These are phyloP conservation scores for Lipophrys pholis DNA, from an alignment of 2,113 vertebrate genomes.

Conservation along the genomic window DNA sequence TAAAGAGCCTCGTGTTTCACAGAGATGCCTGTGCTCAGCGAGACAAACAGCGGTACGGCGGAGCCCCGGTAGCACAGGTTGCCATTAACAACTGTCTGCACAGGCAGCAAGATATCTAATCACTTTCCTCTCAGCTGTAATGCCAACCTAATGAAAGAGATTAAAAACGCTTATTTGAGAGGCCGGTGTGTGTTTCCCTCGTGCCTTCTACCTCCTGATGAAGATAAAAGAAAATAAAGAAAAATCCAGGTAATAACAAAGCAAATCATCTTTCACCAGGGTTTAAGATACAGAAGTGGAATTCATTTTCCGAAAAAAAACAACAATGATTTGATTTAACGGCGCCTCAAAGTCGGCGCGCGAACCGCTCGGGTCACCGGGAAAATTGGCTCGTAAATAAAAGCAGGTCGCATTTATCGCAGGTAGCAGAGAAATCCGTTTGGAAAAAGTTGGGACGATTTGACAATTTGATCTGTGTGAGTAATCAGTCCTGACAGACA, in stretches of 20 bases:
- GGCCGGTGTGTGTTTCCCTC: conserved; percentile 22
- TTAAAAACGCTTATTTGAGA: conserved; percentile 66
- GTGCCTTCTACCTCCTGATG: conserved; percentile 13
- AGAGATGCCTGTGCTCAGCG: conserved; percentile 19
- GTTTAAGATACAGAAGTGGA: conserved; percentile 43
- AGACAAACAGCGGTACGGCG: conserved; percentile 24
- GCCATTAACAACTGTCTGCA: conserved; percentile 70
- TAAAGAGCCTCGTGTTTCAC: conserved; percentile 50
- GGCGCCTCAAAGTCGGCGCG: neutral
- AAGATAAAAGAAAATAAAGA: conserved; percentile 40
- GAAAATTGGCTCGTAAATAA: conserved; percentile 26
- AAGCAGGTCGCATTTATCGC: conserved; percentile 43
- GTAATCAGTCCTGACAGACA: conserved; percentile 71
- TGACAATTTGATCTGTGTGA: conserved; percentile 66
- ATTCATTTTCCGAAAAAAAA: conserved; percentile 20
- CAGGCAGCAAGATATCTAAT: conserved; percentile 71
- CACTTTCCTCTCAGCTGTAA: conserved; percentile 63
- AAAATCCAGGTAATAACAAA: conserved; percentile 18
- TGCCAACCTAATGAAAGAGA: conserved; percentile 74
- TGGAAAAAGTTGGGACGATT: conserved; percentile 49
- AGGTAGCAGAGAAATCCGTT: conserved; percentile 42
- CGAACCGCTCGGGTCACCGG: too few species aligned
- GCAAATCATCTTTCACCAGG: conserved; percentile 12
- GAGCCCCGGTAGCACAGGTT: conserved; percentile 63
- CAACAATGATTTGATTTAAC: conserved; percentile 20